These are phyloP conservation scores for Sylvilagus bachmani DNA, from an alignment of 2,113 vertebrate species.

Conservation along the genomic window DNA sequence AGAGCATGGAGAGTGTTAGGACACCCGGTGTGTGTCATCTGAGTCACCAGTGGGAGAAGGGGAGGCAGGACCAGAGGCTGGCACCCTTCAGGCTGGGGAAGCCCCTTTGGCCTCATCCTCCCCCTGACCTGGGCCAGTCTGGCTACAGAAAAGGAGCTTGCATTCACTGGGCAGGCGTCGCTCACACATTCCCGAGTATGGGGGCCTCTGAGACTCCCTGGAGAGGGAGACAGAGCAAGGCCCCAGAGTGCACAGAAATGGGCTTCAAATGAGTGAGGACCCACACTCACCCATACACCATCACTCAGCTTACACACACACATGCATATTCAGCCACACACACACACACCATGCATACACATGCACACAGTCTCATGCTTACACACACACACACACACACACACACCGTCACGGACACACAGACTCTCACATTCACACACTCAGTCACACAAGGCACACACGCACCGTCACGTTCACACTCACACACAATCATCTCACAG, in stretches of 20 bases:
- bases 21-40: conserved; percentile 27
- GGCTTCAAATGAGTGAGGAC: background rate
- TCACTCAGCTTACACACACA: background rate
- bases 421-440: background rate
- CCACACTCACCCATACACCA: background rate
- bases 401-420: background rate
- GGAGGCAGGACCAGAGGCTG: background rate
- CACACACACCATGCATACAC: background rate
- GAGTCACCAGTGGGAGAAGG: background rate
- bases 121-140: background rate
- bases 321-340: background rate
- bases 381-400: background rate
- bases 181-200: background rate
- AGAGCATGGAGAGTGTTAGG: background rate
- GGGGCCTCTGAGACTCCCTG: background rate
- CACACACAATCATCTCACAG: background rate
- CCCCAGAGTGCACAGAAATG: background rate
- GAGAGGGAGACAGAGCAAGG: background rate
- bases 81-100: background rate
- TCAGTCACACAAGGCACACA: background rate
- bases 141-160: background rate
- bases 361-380: background rate
- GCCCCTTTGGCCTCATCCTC: background rate
- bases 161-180: background rate
- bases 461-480: background rate